phyloP scores from a whole-genome alignment of 2,888 invertebrate genomes.

The Torymus texanus region DNA sequence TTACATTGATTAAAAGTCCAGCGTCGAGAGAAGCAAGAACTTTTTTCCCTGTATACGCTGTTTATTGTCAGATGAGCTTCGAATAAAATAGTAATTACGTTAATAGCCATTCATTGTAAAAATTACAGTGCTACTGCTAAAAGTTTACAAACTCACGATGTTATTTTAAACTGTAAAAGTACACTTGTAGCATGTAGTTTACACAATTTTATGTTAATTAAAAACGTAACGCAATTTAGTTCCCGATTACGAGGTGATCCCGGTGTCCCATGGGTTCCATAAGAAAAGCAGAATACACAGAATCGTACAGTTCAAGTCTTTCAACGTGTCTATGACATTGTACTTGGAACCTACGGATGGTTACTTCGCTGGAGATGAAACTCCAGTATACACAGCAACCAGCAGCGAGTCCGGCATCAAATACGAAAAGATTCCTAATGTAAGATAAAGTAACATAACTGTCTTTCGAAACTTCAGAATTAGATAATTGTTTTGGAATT shows the following conservation, averaged over 20 bases:
- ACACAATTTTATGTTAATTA: neutral
- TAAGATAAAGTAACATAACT: constrained; percentile 11
- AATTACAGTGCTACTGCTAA: too few species aligned
- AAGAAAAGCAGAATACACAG: neutral
- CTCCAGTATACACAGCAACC: constrained; percentile 30
- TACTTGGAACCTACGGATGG: constrained; percentile 45
- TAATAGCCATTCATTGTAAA: too few species aligned
- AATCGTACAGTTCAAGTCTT: constrained; percentile 27
- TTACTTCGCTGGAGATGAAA: constrained; percentile 33
- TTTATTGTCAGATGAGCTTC: too few species aligned
- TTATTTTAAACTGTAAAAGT: too few species aligned
- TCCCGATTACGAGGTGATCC: constrained; percentile 35
- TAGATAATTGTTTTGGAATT: neutral
- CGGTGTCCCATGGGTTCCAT: neutral
- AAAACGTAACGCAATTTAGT: neutral
- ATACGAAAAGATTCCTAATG: constrained; percentile 5
- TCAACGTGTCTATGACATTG: constrained; percentile 18
- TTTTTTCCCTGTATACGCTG: too few species aligned
- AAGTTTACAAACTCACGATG: too few species aligned
- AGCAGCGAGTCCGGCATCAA: neutral
- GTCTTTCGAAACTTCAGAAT: neutral
- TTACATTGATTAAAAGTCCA: too few species aligned
- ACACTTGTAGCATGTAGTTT: neutral
- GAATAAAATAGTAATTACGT: too few species aligned
- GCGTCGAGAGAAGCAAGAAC: too few species aligned